Evolutionary conservation across 2,888 invertebrate genomes (phyloP), one percentile per base, ranked within the genome.

Genomic region (Sinhomidia bicolor): DNA sequence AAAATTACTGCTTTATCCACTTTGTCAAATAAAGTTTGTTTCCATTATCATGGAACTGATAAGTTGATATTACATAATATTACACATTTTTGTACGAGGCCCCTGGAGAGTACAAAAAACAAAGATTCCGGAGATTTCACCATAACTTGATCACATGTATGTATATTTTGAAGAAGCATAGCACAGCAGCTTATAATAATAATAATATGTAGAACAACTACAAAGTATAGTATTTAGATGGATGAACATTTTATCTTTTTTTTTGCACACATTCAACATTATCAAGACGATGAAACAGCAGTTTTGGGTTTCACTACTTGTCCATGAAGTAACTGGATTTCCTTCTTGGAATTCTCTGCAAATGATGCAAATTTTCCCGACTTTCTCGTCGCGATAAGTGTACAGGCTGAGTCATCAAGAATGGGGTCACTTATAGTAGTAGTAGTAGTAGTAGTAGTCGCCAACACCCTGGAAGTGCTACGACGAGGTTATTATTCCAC

Each of bases 241-340:
- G 14, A 14, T 4, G 23, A 14, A 20, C 44, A 23, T 26, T 71
- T 71, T 41, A 41, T 71, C 17, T 17, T 41, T 20, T 20, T 68
- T 68, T 68, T 36, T 68, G 65, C 65, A 71, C 71, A 26, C 71
- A 71, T 71, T 71, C 20, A 36, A 20, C 71, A 44, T 71, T 71
- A 71, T 71, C 44, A 71, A 17, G 57, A 57, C 10, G 32, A 32
- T 65, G 32, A 76, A 51, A 23, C 47, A 76, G 76, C 51, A 76
- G 51, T 76, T 76, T 76, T 76, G n/a, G 76, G 26, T 76, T 76
- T 76, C 51, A n/a, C n/a, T n/a, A 47, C 47, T 76, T 76, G 76
- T 76, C 51, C 51, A 51, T 76, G 76, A 26, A 76, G 29, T 51
- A 76, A 76, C 76, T 51, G 29, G 76, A 51, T 76, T 51, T 76